Conservation (phyloP, 2,113 vertebrate species). For the Nansenia antarctica region DNA sequence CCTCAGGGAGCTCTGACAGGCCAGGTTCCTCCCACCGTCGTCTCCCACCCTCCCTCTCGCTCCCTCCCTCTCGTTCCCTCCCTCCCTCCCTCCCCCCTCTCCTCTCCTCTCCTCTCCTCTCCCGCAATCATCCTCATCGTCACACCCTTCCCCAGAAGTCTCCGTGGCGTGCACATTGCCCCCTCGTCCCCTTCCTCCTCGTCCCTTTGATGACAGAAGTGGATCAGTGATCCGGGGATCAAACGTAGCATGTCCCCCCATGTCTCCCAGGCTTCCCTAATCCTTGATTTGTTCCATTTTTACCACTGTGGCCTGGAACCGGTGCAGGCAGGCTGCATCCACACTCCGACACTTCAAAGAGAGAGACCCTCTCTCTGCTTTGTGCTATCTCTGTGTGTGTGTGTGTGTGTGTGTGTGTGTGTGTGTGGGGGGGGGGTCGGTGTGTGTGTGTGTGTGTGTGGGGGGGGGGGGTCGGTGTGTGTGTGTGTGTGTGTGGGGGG, state of each 20-base stretch:
- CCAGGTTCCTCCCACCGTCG: neutral
- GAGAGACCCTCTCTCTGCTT: constrained; percentile 39
- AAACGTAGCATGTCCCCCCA: constrained; percentile 44
- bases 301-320: constrained; percentile 42
- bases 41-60: neutral
- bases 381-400: constrained; percentile 23
- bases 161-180: neutral
- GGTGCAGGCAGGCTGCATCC: constrained; percentile 12
- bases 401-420: constrained; percentile 26
- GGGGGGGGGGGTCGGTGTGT: no score
- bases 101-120: neutral
- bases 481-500: constrained; percentile 11
- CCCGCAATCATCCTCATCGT: neutral
- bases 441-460: constrained; percentile 24
- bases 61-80: neutral
- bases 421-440: no score
- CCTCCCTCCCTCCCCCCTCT: neutral
- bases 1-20: neutral
- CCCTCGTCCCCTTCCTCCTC: constrained; percentile 14
- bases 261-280: constrained; percentile 55
- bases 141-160: neutral
- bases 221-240: constrained; percentile 50
- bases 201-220: constrained; percentile 61
- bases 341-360: constrained; percentile 57
- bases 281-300: constrained; percentile 62